A percentile compares a stretch with the other conserved stretches of the same genome.
phyloP scores from a whole-genome alignment of 2,888 invertebrate species.

The Apodemia mormo region DNA sequence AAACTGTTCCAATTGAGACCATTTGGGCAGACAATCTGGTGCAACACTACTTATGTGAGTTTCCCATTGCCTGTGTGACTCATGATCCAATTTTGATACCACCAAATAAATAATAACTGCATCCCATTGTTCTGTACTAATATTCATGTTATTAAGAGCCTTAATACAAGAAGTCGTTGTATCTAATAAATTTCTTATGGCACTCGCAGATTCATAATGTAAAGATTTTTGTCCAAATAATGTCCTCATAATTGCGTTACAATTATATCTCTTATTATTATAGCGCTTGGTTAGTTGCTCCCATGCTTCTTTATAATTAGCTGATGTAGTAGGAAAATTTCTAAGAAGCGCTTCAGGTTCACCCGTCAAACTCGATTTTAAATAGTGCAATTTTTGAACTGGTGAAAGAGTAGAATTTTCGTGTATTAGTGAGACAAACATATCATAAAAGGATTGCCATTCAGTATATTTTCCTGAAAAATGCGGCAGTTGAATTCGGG shows the following conservation, averaged over 20 bases:
- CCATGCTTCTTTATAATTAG: slow-evolving; percentile 38
- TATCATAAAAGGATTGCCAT: slow-evolving; percentile 38
- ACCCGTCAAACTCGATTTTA: slow-evolving; percentile 36
- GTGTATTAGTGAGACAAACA: slow-evolving; percentile 34
- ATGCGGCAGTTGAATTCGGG: slow-evolving; percentile 31
- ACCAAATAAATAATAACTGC: slow-evolving; percentile 32
- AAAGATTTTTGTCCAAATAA: slow-evolving; percentile 34
- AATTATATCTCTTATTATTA: slow-evolving; percentile 36
- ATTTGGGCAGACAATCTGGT: too few species aligned
- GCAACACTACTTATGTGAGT: too few species aligned
- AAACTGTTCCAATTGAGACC: too few species aligned
- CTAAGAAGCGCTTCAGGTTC: slow-evolving; percentile 33
- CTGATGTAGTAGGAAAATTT: slow-evolving; percentile 32
- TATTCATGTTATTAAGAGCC: slow-evolving; percentile 30
- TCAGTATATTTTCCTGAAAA: slow-evolving; percentile 37
- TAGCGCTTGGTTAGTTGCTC: slow-evolving; percentile 33
- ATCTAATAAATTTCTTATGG: slow-evolving; percentile 30
- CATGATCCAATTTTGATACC: slow-evolving; percentile 32
- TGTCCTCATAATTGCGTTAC: slow-evolving; percentile 32
- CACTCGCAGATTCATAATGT: slow-evolving; percentile 28
- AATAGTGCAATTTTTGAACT: slow-evolving; percentile 39
- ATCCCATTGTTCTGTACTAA: slow-evolving; percentile 32
- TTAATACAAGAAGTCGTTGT: slow-evolving; percentile 34
- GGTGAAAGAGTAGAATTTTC: slow-evolving; percentile 27
- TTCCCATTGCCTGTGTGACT: slow-evolving; percentile 30